These are phyloP conservation scores for Knipowitschia caucasica DNA, from an alignment of 2,797 vertebrate genomes.

Conservation along the genomic window DNA sequence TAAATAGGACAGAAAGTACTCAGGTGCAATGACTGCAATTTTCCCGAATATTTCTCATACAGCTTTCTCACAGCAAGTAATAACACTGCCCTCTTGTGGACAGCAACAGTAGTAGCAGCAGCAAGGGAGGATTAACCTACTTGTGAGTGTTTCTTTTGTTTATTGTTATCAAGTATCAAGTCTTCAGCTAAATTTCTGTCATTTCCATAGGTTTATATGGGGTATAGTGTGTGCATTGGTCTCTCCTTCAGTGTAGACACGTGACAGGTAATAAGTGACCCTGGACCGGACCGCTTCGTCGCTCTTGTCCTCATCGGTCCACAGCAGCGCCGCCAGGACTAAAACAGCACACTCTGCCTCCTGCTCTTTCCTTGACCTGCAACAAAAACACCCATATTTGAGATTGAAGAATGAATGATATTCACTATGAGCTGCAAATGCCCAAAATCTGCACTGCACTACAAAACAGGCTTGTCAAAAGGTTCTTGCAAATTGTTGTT, in stretches of 20 bases:
- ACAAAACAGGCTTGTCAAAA: slow-evolving; percentile 1
- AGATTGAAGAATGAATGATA: slow-evolving; percentile 2
- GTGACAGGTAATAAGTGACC: slow-evolving; percentile 43
- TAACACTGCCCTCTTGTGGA: slow-evolving; percentile 54
- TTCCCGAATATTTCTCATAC: slow-evolving; percentile 37
- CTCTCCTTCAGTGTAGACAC: slow-evolving; percentile 36
- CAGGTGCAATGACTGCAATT: slow-evolving; percentile 63
- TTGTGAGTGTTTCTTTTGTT: slow-evolving; percentile 41
- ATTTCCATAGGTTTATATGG: slow-evolving; percentile 26
- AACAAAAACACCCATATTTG: slow-evolving; percentile 15
- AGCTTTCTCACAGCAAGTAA: slow-evolving; percentile 53
- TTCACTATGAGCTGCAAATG: slow-evolving; percentile 22
- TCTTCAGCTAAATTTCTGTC: slow-evolving; percentile 43
- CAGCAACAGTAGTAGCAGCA: slow-evolving; percentile 52
- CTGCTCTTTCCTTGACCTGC: slow-evolving; percentile 77
- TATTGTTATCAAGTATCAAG: slow-evolving; percentile 29
- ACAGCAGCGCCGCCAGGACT: slow-evolving; percentile 50
- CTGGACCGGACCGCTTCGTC: slow-evolving; percentile 39
- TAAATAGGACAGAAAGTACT: slow-evolving; percentile 36
- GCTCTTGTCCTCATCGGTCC: slow-evolving; percentile 46
- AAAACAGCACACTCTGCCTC: slow-evolving; percentile 79
- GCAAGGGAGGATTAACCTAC: slow-evolving; percentile 57
- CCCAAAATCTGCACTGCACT: neutral
- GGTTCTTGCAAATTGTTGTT: slow-evolving; percentile 29
- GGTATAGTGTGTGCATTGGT: slow-evolving; percentile 39